Conservation (phyloP, 2,888 invertebrate genomes). For the Apeira syringaria region DNA sequence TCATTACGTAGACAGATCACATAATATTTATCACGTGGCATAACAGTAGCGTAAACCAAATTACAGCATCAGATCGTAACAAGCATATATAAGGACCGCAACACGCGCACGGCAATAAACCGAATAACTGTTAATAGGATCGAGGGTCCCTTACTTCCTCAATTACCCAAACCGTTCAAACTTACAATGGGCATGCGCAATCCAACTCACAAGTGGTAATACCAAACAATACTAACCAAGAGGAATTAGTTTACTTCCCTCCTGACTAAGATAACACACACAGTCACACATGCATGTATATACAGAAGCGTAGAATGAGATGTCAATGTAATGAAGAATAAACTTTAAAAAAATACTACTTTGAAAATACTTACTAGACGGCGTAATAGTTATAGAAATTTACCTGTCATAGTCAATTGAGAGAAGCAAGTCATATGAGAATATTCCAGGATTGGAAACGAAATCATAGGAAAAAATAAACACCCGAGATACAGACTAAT, state of each 20-base stretch:
- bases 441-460: no score
- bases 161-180: constrained; percentile 32
- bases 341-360: no score
- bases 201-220: constrained; percentile 17
- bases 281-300: not conserved
- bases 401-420: no score
- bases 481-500: no score
- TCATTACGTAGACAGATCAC: not conserved
- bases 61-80: no score
- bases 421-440: no score
- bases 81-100: not conserved
- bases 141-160: constrained; percentile 39
- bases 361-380: no score
- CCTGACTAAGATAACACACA: not conserved
- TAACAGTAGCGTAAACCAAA: no score
- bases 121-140: constrained; percentile 41
- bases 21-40: no score
- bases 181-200: constrained; percentile 37
- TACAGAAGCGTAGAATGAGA: not conserved
- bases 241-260: constrained; percentile 3
- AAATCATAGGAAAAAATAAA: no score
- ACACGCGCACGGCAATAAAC: constrained; percentile 25
- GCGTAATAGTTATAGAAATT: no score
- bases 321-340: not conserved
- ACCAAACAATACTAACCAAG: constrained; percentile 5